phyloP scores from a whole-genome alignment of 2,113 vertebrate species.

The Megaceryle torquata region DNA sequence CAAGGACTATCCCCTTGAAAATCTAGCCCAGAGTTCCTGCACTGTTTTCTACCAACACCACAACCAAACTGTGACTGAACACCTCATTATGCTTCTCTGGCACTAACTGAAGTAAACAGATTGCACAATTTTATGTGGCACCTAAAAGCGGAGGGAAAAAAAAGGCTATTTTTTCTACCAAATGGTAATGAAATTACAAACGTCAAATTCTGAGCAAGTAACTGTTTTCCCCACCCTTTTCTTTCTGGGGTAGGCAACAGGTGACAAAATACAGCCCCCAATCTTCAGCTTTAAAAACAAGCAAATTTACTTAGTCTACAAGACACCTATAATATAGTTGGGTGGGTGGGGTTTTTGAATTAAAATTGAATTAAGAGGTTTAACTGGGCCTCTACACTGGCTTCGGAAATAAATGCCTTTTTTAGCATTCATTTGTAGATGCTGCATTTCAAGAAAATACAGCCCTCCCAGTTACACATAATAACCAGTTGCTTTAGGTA shows the following conservation, averaged over 20 bases:
- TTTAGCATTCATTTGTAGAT: background rate
- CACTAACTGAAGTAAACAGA: conserved; percentile 42
- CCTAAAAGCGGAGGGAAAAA: background rate
- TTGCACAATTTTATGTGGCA: conserved; percentile 34
- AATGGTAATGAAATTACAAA: background rate
- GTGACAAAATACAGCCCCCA: background rate
- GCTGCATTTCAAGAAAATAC: background rate
- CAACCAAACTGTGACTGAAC: conserved; percentile 58
- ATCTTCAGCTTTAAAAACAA: background rate
- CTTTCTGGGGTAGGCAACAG: background rate
- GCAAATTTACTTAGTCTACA: background rate
- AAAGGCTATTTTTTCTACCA: background rate
- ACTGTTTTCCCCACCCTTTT: rapidly evolving
- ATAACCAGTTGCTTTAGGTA: background rate
- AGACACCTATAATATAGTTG: background rate
- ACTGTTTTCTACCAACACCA: conserved; percentile 21
- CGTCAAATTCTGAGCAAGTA: background rate
- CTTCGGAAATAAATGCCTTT: background rate
- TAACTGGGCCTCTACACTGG: background rate
- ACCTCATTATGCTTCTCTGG: conserved; percentile 50
- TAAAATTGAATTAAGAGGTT: background rate
- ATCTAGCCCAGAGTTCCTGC: conserved; percentile 1
- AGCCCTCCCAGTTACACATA: background rate
- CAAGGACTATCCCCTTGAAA: conserved; percentile 5
- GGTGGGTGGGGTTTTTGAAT: background rate